phyloP scores from a whole-genome alignment of 92 coral and sea anemone genomes.

The Metridium senile region DNA sequence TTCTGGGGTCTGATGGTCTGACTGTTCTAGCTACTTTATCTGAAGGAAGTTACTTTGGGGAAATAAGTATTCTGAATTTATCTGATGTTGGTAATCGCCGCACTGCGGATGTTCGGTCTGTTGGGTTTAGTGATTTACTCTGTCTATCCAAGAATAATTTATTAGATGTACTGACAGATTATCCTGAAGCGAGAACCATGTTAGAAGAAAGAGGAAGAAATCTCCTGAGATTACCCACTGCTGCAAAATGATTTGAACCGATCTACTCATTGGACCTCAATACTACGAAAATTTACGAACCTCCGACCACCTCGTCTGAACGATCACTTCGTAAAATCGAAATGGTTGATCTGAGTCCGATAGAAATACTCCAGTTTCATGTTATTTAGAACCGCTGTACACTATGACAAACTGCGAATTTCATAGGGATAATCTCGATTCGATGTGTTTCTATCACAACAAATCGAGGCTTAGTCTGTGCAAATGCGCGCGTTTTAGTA shows the following conservation, averaged over 20 bases:
- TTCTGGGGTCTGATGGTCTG: conserved; percentile 63
- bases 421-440: too few relatives aligned
- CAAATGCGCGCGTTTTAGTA: too few relatives aligned
- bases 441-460: too few relatives aligned
- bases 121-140: conserved; percentile 81
- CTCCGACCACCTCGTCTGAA: too few relatives aligned
- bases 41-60: conserved; percentile 88
- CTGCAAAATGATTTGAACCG: background rate
- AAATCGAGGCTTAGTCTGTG: too few relatives aligned
- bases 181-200: conserved; percentile 77
- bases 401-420: too few relatives aligned
- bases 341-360: too few relatives aligned
- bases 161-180: conserved; percentile 68
- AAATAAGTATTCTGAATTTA: conserved; percentile 80
- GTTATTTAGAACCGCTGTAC: too few relatives aligned
- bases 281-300: too few relatives aligned
- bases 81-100: conserved; percentile 80
- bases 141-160: conserved; percentile 78
- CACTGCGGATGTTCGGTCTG: conserved; percentile 78
- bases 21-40: conserved; percentile 72
- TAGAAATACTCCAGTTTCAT: too few relatives aligned
- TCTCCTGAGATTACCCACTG: conserved; percentile 35
- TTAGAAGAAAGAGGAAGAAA: conserved; percentile 67
- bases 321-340: too few relatives aligned
- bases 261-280: background rate